Base-by-base conservation (phyloP, 1,140 invertebrate genomes). In the Lethocerus indicus region DNA sequence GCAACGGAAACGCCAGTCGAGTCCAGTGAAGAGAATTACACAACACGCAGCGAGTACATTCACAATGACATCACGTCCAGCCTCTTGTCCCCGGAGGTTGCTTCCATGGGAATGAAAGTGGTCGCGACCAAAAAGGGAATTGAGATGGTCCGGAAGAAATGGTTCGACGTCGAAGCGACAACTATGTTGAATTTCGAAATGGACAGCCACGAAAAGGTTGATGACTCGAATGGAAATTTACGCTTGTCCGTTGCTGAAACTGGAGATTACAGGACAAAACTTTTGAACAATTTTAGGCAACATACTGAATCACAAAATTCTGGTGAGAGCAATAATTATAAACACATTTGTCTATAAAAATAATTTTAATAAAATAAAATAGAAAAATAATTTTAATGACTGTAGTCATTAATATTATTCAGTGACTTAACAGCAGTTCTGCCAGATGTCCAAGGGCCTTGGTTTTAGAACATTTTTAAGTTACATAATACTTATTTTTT, bases 371-470 rank as follows among this genome's bases (percentile, higher is more conserved):
- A 9, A 16, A 7, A 6, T 16, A 36, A 49, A 35, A 53, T 54
- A n/a, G n/a, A n/a, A n/a, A n/a, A n/a, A n/a, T n/a, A n/a, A n/a
- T n/a, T n/a, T n/a, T n/a, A n/a, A n/a, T n/a, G n/a, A n/a, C n/a
- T n/a, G n/a, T n/a, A n/a, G n/a, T n/a, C n/a, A n/a, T n/a, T n/a
- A n/a, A n/a, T n/a, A n/a, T n/a, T n/a, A n/a, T n/a, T n/a, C n/a
- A n/a, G n/a, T n/a, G n/a, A n/a, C n/a, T n/a, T n/a, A n/a, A n/a
- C n/a, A n/a, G n/a, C n/a, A n/a, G n/a, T n/a, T n/a, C n/a, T n/a
- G n/a, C n/a, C 55, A 61, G 68, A 49, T 58, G 55, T 57, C 49
- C 56, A 32, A 62, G 9, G 29, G 9, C 9, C n/a, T 32, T 32
- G 9, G n/a, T 9, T 32, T 32, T 9, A 9, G 29, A 9, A 32